These are phyloP conservation scores for Steatocranus sp. DNA, from an alignment of 2,797 vertebrate species.

Conservation along the genomic window DNA sequence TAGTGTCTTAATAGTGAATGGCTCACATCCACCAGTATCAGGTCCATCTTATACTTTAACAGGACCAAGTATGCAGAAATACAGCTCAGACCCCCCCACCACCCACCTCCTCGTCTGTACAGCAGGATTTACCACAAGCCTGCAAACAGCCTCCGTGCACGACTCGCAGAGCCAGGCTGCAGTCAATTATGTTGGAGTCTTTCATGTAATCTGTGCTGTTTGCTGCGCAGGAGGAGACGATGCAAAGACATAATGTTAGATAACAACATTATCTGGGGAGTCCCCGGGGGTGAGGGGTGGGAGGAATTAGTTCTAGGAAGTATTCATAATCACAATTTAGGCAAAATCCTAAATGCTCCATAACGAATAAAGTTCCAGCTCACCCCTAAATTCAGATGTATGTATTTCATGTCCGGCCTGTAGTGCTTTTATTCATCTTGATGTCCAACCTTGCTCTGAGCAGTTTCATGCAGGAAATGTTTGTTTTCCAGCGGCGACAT, in stretches of 20 bases:
- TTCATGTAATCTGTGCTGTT: not conserved
- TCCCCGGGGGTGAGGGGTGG: not conserved
- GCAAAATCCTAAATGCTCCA: not conserved
- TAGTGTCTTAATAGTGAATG: not conserved
- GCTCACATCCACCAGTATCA: not conserved
- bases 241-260: not conserved
- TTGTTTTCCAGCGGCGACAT: not conserved
- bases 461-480: not conserved
- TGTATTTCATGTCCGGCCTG: not conserved
- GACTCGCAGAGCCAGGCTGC: not conserved
- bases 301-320: not conserved
- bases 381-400: not conserved
- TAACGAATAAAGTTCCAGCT: not conserved
- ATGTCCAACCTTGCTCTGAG: not conserved
- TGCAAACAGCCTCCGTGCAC: not conserved
- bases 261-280: not conserved
- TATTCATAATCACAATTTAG: not conserved
- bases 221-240: not conserved
- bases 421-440: not conserved
- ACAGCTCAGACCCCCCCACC: not conserved
- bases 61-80: too few species aligned
- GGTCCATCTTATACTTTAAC: not conserved
- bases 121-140: not conserved
- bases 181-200: not conserved
- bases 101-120: not conserved